These are phyloP conservation scores for Prochilodus magdalenae DNA, from an alignment of 2,113 vertebrate genomes.

Conservation along the genomic window DNA sequence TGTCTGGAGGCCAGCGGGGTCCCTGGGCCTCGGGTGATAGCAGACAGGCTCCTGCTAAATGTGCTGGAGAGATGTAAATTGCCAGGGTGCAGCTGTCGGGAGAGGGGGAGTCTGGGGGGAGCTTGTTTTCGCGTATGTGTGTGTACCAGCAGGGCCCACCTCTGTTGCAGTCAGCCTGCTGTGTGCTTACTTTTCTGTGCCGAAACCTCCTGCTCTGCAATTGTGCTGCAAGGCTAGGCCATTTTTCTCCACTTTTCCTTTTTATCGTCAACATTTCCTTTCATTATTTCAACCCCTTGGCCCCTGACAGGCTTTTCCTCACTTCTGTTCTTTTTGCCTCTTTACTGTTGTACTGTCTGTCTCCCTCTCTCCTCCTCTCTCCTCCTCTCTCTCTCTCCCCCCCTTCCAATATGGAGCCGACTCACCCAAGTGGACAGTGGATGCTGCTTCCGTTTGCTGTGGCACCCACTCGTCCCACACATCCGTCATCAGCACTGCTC, in stretches of 20 bases:
- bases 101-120: slow-evolving; percentile 79
- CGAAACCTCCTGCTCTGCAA: slow-evolving; percentile 86
- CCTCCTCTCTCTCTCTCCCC: background rate
- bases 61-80: slow-evolving; percentile 95
- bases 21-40: slow-evolving; percentile 82
- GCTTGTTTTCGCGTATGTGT: slow-evolving; percentile 77
- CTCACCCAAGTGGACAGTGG: background rate
- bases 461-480: slow-evolving; percentile 65
- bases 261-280: slow-evolving; percentile 29
- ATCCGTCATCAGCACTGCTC: slow-evolving; percentile 73
- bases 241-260: slow-evolving; percentile 45
- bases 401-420: background rate
- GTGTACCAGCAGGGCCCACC: slow-evolving; percentile 79
- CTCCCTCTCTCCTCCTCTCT: slow-evolving; percentile 50
- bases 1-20: slow-evolving; percentile 72
- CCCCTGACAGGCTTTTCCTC: slow-evolving; percentile 38
- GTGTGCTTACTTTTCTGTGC: slow-evolving; percentile 92
- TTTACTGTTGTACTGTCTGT: slow-evolving; percentile 38
- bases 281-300: slow-evolving; percentile 31
- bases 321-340: slow-evolving; percentile 67
- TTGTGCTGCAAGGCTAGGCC: slow-evolving; percentile 68
- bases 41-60: slow-evolving; percentile 89
- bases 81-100: slow-evolving; percentile 88
- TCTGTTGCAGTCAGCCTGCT: slow-evolving; percentile 86
- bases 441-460: slow-evolving; percentile 59